phyloP scores from a whole-genome alignment of 35 echinoderm and acorn worm species.

The Nesometra sesokonis region DNA sequence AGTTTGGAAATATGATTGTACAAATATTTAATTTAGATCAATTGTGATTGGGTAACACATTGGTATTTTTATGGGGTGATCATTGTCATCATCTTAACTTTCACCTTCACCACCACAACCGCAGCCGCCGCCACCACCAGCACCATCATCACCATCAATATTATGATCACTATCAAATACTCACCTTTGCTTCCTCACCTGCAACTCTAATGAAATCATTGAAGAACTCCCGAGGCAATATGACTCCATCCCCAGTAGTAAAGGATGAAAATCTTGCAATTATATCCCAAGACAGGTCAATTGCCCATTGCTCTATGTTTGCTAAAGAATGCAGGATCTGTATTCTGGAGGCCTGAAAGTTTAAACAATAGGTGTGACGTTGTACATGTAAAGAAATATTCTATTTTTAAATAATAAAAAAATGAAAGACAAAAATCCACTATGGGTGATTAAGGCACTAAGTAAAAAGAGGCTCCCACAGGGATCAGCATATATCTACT shows the following conservation, averaged over 20 bases:
- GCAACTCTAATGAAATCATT: conserved; percentile 77
- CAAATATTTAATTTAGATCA: too few species aligned
- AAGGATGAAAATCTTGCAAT: conserved; percentile 63
- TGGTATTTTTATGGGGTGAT: too few species aligned
- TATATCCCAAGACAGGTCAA: conserved; percentile 89
- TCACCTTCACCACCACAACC: too few species aligned
- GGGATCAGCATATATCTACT: background rate
- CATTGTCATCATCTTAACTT: too few species aligned
- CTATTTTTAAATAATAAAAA: background rate
- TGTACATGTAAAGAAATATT: too few species aligned
- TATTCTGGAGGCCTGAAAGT: conserved; percentile 56
- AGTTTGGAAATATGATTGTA: too few species aligned
- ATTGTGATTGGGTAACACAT: too few species aligned
- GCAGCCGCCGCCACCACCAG: too few species aligned
- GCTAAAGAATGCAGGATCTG: conserved; percentile 76
- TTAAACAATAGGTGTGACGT: too few species aligned
- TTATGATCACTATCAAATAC: too few species aligned
- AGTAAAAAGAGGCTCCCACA: background rate
- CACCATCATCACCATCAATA: too few species aligned
- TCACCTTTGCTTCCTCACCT: conserved; percentile 84
- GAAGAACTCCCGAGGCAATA: conserved; percentile 68
- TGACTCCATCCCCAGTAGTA: conserved; percentile 9
- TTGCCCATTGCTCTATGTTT: conserved; percentile 95
- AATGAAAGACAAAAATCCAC: background rate
- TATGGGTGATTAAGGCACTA: background rate